Evolutionary conservation across 2,888 invertebrate species (phyloP), one percentile per base, ranked within the genome.

Genomic region (Linnaemya tessellans): DNA sequence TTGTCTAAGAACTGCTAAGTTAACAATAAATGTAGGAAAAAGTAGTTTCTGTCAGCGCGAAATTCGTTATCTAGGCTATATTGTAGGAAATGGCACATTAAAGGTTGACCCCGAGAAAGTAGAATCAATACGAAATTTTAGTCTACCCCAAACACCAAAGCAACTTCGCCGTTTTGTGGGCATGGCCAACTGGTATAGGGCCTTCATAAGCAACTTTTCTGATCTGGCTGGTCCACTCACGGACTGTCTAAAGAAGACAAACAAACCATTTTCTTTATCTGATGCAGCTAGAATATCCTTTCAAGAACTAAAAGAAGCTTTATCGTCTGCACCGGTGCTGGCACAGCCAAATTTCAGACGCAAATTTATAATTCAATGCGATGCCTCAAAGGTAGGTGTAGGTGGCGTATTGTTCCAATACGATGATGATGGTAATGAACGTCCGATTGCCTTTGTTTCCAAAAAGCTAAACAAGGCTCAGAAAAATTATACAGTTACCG

Each of bases 401-500:
- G 38, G 60, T 18, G 60, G 60, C 3, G 60, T 60, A 3, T 9
- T 60, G 2, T 35, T n/a, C 10, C 60, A 60, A 38, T 30, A 22
- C 8, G 58, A 65, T 35, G 54, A 64, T 43, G 15, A 65, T 1
- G 65, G 41, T 1, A 35, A 18, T n/a, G 65, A 56, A 49, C 41
- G 13, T 2, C 74, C 74, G 2, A 74, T 62, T 13, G 49, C 74
- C 8, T 74, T 51, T 38, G 51, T 74, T 7, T 77, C 65, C 0
- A 41, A 77, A n/a, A 67, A 67, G 10, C 15, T 77, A 7, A 77
- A 65, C 4, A 35, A 35, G 35, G 35, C 65, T 30, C 60, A 78
- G 13, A 35, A 54, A 1, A 80, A 80, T 30, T 80, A 80, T 20
- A 71, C 70, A 4, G 46, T 64, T 1, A 71, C 71, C 10, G 79